Evolutionary conservation across 2,797 vertebrate species (phyloP).

Genomic region (Loriculus beryllinus): DNA sequence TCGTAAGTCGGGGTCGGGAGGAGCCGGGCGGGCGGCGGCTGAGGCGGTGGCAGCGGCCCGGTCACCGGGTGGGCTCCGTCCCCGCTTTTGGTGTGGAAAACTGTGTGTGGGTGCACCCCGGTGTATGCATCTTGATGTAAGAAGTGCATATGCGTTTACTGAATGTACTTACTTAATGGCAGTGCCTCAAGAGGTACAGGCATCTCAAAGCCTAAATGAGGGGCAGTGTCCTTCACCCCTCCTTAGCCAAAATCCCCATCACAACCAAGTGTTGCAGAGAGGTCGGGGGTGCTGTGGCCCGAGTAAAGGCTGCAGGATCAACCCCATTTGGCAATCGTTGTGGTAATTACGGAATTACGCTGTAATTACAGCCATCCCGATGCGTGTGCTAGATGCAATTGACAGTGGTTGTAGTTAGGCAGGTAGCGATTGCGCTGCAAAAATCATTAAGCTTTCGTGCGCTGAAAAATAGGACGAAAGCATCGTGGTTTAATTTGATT

Average conservation of each 20-base stretch:
- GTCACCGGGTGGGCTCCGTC: background rate
- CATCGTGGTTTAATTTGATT: background rate
- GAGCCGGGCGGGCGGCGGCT: background rate
- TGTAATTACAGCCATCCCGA: background rate
- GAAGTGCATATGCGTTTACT: accelerated
- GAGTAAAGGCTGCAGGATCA: background rate
- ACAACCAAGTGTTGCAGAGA: accelerated
- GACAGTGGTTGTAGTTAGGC: background rate
- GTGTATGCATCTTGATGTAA: accelerated
- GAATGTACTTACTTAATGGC: accelerated
- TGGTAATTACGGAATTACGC: background rate
- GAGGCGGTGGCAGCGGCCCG: background rate
- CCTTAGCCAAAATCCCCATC: background rate
- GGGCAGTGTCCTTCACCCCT: background rate
- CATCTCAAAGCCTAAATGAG: background rate
- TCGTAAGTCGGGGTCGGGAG: background rate
- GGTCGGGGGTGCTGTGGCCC: background rate
- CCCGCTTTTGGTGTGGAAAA: background rate
- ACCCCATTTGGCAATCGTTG: background rate
- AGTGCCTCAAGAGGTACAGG: background rate
- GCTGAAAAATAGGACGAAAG: background rate
- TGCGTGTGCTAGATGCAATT: background rate
- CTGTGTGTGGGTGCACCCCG: background rate
- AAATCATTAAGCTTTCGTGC: background rate
- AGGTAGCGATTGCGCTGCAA: background rate